These are phyloP conservation scores for Trinectes maculatus DNA, from an alignment of 2,113 vertebrate genomes.

Conservation along the genomic window DNA sequence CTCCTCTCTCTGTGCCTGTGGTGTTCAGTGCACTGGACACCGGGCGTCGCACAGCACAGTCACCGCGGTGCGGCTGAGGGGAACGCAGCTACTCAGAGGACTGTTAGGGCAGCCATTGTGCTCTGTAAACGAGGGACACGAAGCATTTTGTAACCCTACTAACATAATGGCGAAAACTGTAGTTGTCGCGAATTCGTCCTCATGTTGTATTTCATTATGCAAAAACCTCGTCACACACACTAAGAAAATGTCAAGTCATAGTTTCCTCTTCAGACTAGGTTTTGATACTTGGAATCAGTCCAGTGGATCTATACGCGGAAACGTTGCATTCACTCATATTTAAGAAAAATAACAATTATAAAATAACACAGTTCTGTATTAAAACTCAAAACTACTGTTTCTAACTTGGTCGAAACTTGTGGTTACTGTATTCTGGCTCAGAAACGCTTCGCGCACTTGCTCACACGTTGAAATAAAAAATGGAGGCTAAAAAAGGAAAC, in stretches of 20 bases:
- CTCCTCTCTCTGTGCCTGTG: not conserved
- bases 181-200: not conserved
- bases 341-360: not conserved
- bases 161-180: too few species aligned
- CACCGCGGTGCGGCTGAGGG: slow-evolving; percentile 25
- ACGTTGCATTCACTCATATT: not conserved
- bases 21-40: slow-evolving; percentile 3
- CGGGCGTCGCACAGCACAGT: slow-evolving; percentile 3
- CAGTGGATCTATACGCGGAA: not conserved
- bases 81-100: slow-evolving; percentile 18
- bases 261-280: not conserved
- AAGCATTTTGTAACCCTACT: not conserved
- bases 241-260: not conserved
- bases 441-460: slow-evolving; percentile 17
- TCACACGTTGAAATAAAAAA: slow-evolving; percentile 74
- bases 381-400: not conserved
- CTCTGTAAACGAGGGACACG: slow-evolving; percentile 1
- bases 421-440: slow-evolving; percentile 20
- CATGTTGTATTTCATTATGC: not conserved
- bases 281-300: not conserved
- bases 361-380: not conserved
- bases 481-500: slow-evolving; percentile 85
- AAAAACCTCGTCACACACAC: not conserved
- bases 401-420: slow-evolving; percentile 34
- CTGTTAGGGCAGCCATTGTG: slow-evolving; percentile 40